phyloP scores from a whole-genome alignment of 2,113 vertebrate species.

The Aegypius monachus region DNA sequence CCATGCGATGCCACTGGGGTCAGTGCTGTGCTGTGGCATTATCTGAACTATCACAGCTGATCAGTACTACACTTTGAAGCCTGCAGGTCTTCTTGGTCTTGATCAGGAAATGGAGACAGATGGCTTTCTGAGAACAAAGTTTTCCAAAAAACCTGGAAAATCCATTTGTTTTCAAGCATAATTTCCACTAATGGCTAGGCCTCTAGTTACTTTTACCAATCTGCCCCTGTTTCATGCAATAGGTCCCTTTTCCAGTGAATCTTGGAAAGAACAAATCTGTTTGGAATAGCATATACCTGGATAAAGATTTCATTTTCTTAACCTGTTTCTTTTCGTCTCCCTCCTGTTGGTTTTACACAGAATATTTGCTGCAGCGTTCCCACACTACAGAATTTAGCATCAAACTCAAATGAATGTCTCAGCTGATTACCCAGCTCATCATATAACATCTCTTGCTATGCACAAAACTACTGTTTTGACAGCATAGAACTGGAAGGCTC shows the following conservation, averaged over 20 bases:
- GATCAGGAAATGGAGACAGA: not conserved
- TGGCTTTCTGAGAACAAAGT: not conserved
- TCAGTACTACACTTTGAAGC: not conserved
- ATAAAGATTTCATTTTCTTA: not conserved
- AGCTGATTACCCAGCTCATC: not conserved
- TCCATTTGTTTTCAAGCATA: not conserved
- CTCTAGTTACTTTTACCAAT: not conserved
- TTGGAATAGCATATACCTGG: not conserved
- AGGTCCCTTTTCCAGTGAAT: not conserved
- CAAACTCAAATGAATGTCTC: not conserved
- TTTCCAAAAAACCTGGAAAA: not conserved
- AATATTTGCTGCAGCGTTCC: not conserved
- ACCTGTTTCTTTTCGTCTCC: not conserved
- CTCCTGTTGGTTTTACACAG: not conserved
- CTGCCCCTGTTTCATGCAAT: not conserved
- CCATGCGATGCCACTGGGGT: not conserved
- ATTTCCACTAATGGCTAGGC: not conserved
- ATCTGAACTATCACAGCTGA: not conserved
- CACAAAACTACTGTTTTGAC: not conserved
- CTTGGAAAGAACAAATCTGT: not conserved
- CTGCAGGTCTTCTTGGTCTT: not conserved
- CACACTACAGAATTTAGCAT: not conserved
- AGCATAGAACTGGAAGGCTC: not conserved
- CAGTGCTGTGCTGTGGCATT: not conserved
- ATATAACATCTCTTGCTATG: not conserved